Evolutionary conservation across 2,888 invertebrate genomes (phyloP).

Genomic region (Dryobotodes eremita): DNA sequence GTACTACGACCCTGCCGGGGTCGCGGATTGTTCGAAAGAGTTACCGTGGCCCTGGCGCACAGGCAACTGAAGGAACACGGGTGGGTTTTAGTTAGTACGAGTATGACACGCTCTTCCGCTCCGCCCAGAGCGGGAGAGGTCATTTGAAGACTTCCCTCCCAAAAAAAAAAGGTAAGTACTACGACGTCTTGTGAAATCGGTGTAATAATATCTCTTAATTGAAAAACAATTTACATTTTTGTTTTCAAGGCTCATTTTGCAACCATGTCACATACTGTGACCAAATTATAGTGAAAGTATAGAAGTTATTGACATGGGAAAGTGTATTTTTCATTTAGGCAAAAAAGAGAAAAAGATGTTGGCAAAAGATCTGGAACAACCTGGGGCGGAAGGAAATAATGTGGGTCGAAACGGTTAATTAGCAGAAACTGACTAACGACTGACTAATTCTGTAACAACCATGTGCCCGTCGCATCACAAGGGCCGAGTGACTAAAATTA

Average conservation of each 20-base stretch:
- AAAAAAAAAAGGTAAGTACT: too few species aligned
- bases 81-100: too few species aligned
- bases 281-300: neutral
- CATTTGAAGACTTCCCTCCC: too few species aligned
- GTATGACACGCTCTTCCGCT: too few species aligned
- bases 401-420: constrained; percentile 71
- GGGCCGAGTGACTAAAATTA: constrained; percentile 65
- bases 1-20: too few species aligned
- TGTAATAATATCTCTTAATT: constrained; percentile 3
- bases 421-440: constrained; percentile 71
- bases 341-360: constrained; percentile 21
- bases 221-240: neutral
- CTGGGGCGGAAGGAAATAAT: constrained; percentile 71
- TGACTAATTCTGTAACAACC: constrained; percentile 72
- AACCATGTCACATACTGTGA: neutral
- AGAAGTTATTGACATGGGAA: constrained; percentile 24
- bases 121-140: too few species aligned
- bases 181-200: neutral
- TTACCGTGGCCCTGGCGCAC: too few species aligned
- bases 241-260: neutral
- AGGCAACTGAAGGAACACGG: too few species aligned
- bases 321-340: neutral
- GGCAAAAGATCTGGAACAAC: constrained; percentile 49
- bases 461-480: constrained; percentile 61
- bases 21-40: too few species aligned